Percentiles rank a stretch among this genome's conserved stretches.
These are phyloP conservation scores for Drosophila biarmipes DNA, from an alignment of 1,140 invertebrate species.

Conservation along the genomic window DNA sequence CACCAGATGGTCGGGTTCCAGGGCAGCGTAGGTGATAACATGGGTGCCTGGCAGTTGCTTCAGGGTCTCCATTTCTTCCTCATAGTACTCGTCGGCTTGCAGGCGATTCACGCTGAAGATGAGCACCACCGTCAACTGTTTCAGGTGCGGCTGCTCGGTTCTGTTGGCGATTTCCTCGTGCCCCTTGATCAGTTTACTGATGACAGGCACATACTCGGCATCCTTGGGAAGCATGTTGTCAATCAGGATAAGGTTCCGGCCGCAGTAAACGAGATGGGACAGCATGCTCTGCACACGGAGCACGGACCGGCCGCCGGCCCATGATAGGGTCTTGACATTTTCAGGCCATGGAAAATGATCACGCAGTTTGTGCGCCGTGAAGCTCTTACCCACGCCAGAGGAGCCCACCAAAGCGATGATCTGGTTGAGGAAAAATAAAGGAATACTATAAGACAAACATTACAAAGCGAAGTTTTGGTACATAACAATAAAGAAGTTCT, in stretches of 20 bases:
- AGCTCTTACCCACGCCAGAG: conserved; percentile 27
- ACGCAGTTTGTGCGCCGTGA: conserved; percentile 4
- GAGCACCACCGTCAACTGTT: conserved; percentile 10
- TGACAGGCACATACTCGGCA: background rate
- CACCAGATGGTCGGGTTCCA: conserved; percentile 13
- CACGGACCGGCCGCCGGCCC: background rate
- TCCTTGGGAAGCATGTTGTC: conserved; percentile 17
- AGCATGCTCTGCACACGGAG: conserved; percentile 3
- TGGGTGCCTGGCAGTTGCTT: conserved; percentile 85
- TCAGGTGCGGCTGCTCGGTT: conserved; percentile 11
- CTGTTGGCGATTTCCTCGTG: conserved; percentile 9
- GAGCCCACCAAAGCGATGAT: conserved; percentile 14
- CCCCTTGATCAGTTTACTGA: background rate
- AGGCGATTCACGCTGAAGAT: conserved; percentile 10
- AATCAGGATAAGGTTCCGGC: conserved; percentile 15
- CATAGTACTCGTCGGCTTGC: conserved; percentile 35
- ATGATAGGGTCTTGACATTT: conserved; percentile 13
- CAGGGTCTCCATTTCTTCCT: conserved; percentile 86
- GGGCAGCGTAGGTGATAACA: conserved; percentile 84
- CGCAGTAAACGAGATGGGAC: conserved; percentile 1
- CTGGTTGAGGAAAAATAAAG: background rate
- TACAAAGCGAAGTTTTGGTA: background rate
- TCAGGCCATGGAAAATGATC: conserved; percentile 17
- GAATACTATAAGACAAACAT: background rate
- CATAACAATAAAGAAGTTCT: background rate